Conservation (phyloP, 2,888 invertebrate species). For the Lordiphosa fenestrarum region DNA sequence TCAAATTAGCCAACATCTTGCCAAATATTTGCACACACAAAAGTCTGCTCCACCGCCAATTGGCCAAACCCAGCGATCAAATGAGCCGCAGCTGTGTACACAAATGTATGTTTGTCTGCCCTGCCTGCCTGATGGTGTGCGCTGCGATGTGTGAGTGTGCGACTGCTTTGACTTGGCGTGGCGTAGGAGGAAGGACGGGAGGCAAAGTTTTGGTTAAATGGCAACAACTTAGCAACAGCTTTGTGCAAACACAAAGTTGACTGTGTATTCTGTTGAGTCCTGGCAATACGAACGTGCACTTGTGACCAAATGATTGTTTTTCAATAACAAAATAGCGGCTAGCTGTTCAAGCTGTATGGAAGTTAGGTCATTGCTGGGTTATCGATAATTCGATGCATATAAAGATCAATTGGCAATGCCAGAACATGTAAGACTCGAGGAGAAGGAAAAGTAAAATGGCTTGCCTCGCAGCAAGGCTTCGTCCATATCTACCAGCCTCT, state of each 20-base stretch:
- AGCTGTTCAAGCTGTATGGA: too few species aligned
- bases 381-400: too few species aligned
- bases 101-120: slow-evolving; percentile 30
- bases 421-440: too few species aligned
- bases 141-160: neutral
- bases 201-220: slow-evolving; percentile 15
- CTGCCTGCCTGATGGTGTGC: neutral
- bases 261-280: slow-evolving; percentile 26
- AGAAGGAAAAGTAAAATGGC: too few species aligned
- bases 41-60: slow-evolving; percentile 47
- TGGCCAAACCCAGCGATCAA: slow-evolving; percentile 66
- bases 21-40: slow-evolving; percentile 57
- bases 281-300: slow-evolving; percentile 23
- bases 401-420: too few species aligned
- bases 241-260: slow-evolving; percentile 30
- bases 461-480: too few species aligned
- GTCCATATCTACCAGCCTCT: too few species aligned
- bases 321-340: too few species aligned
- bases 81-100: slow-evolving; percentile 70
- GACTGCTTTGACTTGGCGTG: neutral
- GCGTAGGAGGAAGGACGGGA: neutral
- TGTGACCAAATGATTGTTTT: too few species aligned
- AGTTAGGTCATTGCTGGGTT: too few species aligned
- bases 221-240: slow-evolving; percentile 48
- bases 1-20: slow-evolving; percentile 71